Base-by-base conservation (phyloP, 2,113 vertebrate species). In the Chaetodon trifascialis region DNA sequence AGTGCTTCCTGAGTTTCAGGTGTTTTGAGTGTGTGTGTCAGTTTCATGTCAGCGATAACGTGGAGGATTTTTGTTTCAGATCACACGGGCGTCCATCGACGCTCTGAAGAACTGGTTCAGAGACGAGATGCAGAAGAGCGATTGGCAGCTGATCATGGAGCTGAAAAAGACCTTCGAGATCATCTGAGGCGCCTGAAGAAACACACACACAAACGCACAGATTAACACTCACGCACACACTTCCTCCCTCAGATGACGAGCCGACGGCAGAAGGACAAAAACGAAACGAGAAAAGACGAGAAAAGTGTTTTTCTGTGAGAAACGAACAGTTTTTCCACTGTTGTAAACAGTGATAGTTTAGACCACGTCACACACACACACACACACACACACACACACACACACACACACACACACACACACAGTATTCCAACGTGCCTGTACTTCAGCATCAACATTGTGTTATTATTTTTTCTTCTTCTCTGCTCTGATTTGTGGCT, bases 131-230 rank as follows among this genome's bases (percentile, higher is more conserved):
- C 95, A 96, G 95, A 99, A 99, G 86, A 94, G 96, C 9, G 98
- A 99, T 86, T 99, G 98, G 98, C 98, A 99, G 94, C 97, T 99
- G 86, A 99, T 99, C 91, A 96, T 99, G 95, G 98, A 99, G 91
- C 96, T 99, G 91, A 99, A 99, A 96, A 99, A 98, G 92, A 98
- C 97, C 69, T 99, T 99, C 89, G 97, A 99, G 93, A 99, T 99
- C 94, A 99, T 99, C 96, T 99, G 96, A 93, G 63, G 84, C 78
- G 68, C 34, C 52, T 7, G 54, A 76, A 73, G 46, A 62, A 15
- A 59, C 25, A 72, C 21, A 25, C 11, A 49, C 40, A 67, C 40
- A 68, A 30, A 51, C 47, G 55, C 52, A 56, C 64, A 54, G 42
- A 75, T 1, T 34, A 10, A 47, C 60, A 54, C 66, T 44, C 55